A percentile compares a stretch with the other conserved stretches of the same genome.
These are phyloP conservation scores for Pseudochirops cupreus DNA, from an alignment of 2,797 vertebrate genomes.

Conservation along the genomic window DNA sequence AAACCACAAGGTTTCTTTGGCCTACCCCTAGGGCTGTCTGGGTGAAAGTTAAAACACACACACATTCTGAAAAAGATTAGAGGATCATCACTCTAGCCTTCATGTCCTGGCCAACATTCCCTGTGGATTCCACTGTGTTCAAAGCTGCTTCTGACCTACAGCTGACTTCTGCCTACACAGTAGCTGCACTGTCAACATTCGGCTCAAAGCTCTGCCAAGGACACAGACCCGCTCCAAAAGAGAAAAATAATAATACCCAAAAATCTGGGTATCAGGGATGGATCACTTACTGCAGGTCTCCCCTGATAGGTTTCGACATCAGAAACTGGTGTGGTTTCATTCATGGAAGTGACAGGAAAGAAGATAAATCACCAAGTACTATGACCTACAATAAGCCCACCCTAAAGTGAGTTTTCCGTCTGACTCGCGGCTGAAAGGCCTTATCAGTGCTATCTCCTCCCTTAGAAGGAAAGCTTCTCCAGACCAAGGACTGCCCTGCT, in stretches of 20 bases:
- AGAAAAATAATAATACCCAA: not conserved
- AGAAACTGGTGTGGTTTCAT: not conserved
- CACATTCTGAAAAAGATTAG: slow-evolving; percentile 42
- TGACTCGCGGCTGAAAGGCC: not conserved
- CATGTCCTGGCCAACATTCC: slow-evolving; percentile 6
- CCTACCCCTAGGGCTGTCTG: slow-evolving; percentile 19
- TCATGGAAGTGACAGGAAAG: not conserved
- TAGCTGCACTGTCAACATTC: not conserved
- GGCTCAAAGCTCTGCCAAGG: not conserved
- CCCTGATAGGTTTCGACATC: not conserved
- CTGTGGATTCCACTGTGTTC: not conserved
- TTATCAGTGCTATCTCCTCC: not conserved
- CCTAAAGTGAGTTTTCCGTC: not conserved
- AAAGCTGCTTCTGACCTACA: slow-evolving; percentile 26
- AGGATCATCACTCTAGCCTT: slow-evolving; percentile 38
- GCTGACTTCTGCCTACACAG: slow-evolving; percentile 39
- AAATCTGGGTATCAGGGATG: not conserved
- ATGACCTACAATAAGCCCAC: not conserved
- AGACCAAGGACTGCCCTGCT: not conserved
- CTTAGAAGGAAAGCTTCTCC: not conserved
- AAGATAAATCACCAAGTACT: not conserved
- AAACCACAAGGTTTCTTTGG: not conserved
- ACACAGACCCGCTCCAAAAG: not conserved
- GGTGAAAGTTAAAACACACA: slow-evolving; percentile 31
- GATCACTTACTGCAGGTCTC: not conserved